Evolutionary conservation across 2,888 invertebrate genomes (phyloP), one percentile per base, ranked within the genome.

Genomic region (Phrixothrix hirtus): DNA sequence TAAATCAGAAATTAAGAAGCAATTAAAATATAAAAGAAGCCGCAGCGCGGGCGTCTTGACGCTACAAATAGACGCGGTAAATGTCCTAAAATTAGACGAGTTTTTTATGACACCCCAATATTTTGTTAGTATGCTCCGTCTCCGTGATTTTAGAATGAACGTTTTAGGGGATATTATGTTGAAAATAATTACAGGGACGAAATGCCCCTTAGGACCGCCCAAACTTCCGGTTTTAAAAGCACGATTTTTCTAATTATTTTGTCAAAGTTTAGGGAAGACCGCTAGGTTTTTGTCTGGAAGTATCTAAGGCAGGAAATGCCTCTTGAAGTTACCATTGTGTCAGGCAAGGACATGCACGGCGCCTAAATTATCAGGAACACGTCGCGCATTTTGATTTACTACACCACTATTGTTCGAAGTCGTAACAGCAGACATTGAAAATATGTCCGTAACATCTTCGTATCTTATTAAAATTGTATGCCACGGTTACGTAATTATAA

Each of bases 31-130:
- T 42, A 31, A 43, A 43, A 13, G 38, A 32, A 51, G 38, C 39
- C 45, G 51, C 43, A 12, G 15, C 38, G 34, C 34, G 38, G 27
- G 51, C 51, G 51, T 45, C 51, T 21, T 30, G 51, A 16, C 44
- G 44, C 51, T 51, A 51, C 45, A 51, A 45, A 51, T 51, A 51
- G 51, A 44, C 27, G 30, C 36, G 21, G 49, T 38, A 32, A 36
- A 43, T 43, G 31, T 30, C 30, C 39, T 51, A 51, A 51, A 51
- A 44, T 45, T 51, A 51, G 51, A 32, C 4, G 6, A 29, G n/a
- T 48, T 47, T 47, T n/a, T 48, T 45, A 35, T 12, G 27, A 17
- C 17, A 30, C 21, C 36, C 36, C 36, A 10, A 26, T 41, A 17
- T 30, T 42, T 25, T 42, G 38, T 16, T 41, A n/a, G 17, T 30